These are phyloP conservation scores for Onychostruthus taczanowskii DNA, from an alignment of 2,113 vertebrate species.

Conservation along the genomic window DNA sequence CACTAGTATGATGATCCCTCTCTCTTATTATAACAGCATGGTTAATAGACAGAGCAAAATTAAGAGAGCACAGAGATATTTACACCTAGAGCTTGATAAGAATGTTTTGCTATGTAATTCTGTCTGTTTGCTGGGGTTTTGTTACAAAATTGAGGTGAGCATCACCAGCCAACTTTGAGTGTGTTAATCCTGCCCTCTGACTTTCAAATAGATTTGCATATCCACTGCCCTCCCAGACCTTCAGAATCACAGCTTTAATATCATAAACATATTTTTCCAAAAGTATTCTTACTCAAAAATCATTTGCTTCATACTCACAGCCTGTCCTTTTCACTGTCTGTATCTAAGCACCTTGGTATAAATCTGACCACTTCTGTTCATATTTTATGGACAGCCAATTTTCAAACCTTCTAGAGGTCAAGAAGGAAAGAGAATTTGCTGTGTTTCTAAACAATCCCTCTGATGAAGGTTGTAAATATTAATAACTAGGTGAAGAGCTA, in stretches of 20 bases:
- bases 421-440: background rate
- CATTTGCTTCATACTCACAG: background rate
- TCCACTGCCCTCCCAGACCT: background rate
- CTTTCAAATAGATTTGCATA: background rate
- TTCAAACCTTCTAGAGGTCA: background rate
- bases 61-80: background rate
- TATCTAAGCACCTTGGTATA: background rate
- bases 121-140: background rate
- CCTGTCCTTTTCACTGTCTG: background rate
- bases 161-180: background rate
- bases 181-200: background rate
- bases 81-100: background rate
- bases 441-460: background rate
- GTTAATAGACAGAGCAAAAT: background rate
- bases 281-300: background rate
- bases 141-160: background rate
- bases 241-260: background rate
- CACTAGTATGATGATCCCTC: background rate
- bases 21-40: background rate
- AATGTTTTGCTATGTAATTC: background rate
- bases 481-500: background rate
- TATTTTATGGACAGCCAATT: background rate
- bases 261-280: background rate
- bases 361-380: background rate
- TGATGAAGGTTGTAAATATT: background rate